Conservation (phyloP, 2,888 invertebrate genomes). For the Notodonta dromedarius region DNA sequence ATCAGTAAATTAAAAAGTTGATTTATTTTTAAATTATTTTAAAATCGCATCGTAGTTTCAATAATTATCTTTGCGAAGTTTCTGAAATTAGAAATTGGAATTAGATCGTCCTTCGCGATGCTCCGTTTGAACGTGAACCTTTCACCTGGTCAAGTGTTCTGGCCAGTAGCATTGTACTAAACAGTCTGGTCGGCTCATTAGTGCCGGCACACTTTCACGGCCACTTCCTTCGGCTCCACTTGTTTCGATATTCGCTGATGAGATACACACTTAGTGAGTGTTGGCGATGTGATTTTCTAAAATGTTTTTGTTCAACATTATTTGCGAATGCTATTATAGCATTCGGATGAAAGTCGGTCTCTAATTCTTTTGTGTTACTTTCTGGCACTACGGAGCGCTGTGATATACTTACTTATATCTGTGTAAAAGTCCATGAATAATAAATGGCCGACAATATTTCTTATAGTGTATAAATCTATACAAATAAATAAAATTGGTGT, state of each 20-base stretch:
- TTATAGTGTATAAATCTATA: not conserved
- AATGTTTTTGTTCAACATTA: slow-evolving; percentile 1
- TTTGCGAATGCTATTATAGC: slow-evolving; percentile 1
- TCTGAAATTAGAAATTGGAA: not conserved
- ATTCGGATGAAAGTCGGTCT: slow-evolving; percentile 1
- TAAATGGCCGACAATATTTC: not conserved
- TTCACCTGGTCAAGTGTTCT: slow-evolving; percentile 5
- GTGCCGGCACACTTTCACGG: slow-evolving; percentile 13
- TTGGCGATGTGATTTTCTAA: not conserved
- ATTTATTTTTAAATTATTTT: too few relatives aligned
- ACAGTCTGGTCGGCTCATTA: slow-evolving; percentile 12
- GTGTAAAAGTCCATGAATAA: not conserved
- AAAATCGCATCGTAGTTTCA: too few relatives aligned
- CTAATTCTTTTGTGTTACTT: not conserved
- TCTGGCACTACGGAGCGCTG: not conserved
- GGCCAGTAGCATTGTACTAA: slow-evolving; percentile 3
- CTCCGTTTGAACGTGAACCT: slow-evolving; percentile 4
- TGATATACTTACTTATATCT: not conserved
- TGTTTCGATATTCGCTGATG: slow-evolving; percentile 5
- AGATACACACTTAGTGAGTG: not conserved
- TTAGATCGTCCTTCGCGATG: not conserved
- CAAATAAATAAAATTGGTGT: too few relatives aligned
- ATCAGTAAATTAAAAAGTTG: too few relatives aligned
- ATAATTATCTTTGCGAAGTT: too few relatives aligned
- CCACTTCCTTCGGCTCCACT: slow-evolving; percentile 7